phyloP scores from a whole-genome alignment of 1,140 invertebrate species.

The Macrocentrus cingulum region DNA sequence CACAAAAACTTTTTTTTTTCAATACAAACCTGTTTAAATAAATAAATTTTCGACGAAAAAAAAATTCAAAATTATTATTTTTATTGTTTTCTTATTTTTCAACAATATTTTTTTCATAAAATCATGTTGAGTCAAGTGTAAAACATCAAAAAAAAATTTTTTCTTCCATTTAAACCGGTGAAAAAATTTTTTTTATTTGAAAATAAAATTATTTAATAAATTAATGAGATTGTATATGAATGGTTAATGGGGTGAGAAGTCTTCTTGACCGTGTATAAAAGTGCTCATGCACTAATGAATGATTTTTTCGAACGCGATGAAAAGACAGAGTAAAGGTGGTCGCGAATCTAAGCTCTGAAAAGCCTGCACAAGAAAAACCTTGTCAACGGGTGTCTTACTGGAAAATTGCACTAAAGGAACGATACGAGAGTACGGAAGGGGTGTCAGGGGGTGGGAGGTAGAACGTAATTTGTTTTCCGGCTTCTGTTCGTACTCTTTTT shows the following conservation, averaged over 20 bases:
- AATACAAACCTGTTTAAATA: too few relatives aligned
- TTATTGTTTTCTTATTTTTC: too few relatives aligned
- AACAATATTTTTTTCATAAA: too few relatives aligned
- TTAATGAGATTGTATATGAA: slow-evolving; percentile 5
- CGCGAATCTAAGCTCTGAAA: slow-evolving; percentile 36
- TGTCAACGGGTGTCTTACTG: slow-evolving; percentile 30
- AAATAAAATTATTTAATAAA: too few relatives aligned
- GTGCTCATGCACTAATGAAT: slow-evolving; percentile 38
- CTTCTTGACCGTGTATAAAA: background rate
- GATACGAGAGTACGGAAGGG: too few relatives aligned
- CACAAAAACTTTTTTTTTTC: too few relatives aligned
- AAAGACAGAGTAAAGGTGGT: slow-evolving; percentile 44
- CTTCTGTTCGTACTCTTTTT: slow-evolving; percentile 32
- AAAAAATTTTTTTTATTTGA: too few relatives aligned
- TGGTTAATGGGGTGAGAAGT: background rate
- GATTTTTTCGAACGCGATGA: slow-evolving; percentile 45
- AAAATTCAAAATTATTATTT: too few relatives aligned
- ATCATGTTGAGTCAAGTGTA: too few relatives aligned
- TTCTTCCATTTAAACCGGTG: too few relatives aligned
- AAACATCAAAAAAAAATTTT: too few relatives aligned
- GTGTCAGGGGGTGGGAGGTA: background rate
- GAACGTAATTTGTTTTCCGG: slow-evolving; percentile 45
- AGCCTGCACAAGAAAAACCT: slow-evolving; percentile 31
- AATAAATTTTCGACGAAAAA: too few relatives aligned
- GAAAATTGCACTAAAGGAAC: slow-evolving; percentile 42